Evolutionary conservation across 1,140 invertebrate species (phyloP), one percentile per base, ranked within the genome.

Genomic region (Heterodera carotae): DNA sequence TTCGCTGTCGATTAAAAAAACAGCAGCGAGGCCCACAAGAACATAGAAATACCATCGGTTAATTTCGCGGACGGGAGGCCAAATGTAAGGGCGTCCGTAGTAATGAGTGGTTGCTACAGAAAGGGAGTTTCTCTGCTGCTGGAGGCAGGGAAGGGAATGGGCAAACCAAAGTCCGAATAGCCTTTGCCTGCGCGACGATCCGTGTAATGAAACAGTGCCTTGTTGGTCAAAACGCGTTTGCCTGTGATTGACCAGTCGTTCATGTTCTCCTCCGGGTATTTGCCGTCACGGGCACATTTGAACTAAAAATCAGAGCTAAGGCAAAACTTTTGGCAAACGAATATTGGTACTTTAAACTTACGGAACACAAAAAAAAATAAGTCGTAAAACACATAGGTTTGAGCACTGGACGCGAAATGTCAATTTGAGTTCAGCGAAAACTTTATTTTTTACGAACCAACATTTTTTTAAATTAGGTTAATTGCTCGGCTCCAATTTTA

Each of bases 81-180:
- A 78, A 22, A 78, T 69, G 48, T 36, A 78, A 29, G 60, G 60
- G 10, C 77, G 43, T 29, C 2, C 12, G 18, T 18, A 22, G 59
- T 78, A 76, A 48, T 36, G 43, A 29, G 59, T 29, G 60, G 43
- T 8, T 31, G 62, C 72, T 59, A n/a, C n/a, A n/a, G 12, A 62
- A 74, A 56, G 27, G 3, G 27, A 22, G 3, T 4, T 29, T 29
- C 27, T 66, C 39, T 1, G 60, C 29, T 66, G 29, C 15, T 25
- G 12, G 22, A 31, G 2, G 31, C 27, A 31, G 27, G 62, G 27
- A 22, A 18, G 27, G 22, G 31, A 66, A 15, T 18, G 27, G n/a
- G n/a, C n/a, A 74, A 74, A 74, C 72, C 56, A 43, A 68, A 84
- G 48, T 84, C 75, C 8, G 81, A 79, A 70, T 84, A 84, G 36